Base-by-base conservation (phyloP, 2,113 vertebrate genomes). In the Daphoenositta chrysoptera region DNA sequence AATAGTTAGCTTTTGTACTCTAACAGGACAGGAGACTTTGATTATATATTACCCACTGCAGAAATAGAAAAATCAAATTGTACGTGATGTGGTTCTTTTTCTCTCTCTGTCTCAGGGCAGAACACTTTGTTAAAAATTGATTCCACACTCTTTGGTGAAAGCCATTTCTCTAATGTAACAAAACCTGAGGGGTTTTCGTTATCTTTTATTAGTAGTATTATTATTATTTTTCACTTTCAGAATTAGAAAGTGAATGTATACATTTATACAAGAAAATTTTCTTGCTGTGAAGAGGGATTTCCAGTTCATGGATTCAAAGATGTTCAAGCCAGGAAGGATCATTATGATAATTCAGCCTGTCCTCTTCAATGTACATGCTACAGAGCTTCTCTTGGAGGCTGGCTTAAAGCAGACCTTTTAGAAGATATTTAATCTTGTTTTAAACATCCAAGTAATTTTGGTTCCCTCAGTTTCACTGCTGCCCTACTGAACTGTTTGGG, bases 241-340 rank as follows among this genome's bases (percentile, higher is more conserved):
- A 71, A 47, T 76, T 53, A 65, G 14, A 9, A 83, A 40, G 9
- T 31, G 23, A 71, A 53, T 57, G 21, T 64, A 27, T 79, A 48
- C 14, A 23, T 79, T 87, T 83, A 50, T 35, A 26, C 27, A 60
- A 19, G 19, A 37, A 39, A 39, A 13, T 22, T 64, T 66, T 45
- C 48, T 76, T 91, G n/a, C 75, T 87, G n/a, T 69, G 61, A 82
- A 69, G 57, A 73, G 47, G 33, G 35, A 61, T 91, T 95, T 95
- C 66, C 10, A 16, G 65, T 84, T 82, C 45, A 69, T 3, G 20
- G 53, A 47, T 39, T 83, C 23, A 65, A 63, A 90, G 86, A 50
- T 35, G 16, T 30, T 90, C 33, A 26, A 66, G 35, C 19, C 50
- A 93, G 80, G 35, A 80, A 77, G 39, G 39, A 75, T 75, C 35